A percentile compares a stretch with the other conserved stretches of the same genome.
Conservation (phyloP, 2,888 invertebrate species). For the Hirtodrosophila histrioides region DNA sequence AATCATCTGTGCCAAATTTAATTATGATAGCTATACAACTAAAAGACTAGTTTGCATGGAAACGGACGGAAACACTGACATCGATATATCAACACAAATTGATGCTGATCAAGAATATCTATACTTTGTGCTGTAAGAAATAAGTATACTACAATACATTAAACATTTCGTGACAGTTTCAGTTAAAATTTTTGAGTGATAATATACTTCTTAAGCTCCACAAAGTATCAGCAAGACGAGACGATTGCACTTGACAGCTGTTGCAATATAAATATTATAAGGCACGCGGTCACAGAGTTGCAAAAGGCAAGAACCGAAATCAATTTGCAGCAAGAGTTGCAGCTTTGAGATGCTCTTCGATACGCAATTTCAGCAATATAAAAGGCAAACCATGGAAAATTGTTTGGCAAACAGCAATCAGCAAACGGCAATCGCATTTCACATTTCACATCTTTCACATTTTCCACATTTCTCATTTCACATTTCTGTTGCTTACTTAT, state of each 20-base stretch:
- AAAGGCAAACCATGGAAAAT: constrained; percentile 32
- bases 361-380: constrained; percentile 1
- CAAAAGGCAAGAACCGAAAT: constrained; percentile 27
- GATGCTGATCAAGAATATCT: too few species aligned
- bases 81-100: too few species aligned
- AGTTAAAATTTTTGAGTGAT: too few species aligned
- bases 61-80: too few species aligned
- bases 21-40: too few species aligned
- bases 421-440: constrained; percentile 38
- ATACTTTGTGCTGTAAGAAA: too few species aligned
- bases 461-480: background rate
- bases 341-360: background rate
- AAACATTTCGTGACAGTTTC: too few species aligned
- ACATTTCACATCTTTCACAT: constrained; percentile 15
- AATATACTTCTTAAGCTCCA: too few species aligned
- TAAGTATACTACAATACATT: too few species aligned
- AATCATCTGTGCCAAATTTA: too few species aligned
- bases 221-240: too few species aligned
- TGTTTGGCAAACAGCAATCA: constrained; percentile 34
- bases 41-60: too few species aligned
- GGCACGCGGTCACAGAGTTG: constrained; percentile 1
- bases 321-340: constrained; percentile 36
- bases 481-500: constrained; percentile 46
- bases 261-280: constrained; percentile 2
- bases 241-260: constrained; percentile 20